Evolutionary conservation across 1,140 invertebrate genomes (phyloP).

Genomic region (Anastatus disparis): DNA sequence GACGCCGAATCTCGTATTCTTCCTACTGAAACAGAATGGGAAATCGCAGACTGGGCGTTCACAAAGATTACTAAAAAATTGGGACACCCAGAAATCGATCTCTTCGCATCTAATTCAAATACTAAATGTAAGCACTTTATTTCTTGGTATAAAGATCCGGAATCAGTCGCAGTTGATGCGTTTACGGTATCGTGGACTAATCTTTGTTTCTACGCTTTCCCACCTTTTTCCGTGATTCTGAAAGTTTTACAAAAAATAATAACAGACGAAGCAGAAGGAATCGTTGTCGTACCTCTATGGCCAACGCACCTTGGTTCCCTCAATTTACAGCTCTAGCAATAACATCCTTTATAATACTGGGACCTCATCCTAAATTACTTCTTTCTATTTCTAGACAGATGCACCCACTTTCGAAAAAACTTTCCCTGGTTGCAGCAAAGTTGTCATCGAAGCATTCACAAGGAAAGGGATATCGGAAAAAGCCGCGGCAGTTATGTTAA

Average conservation of each 20-base stretch:
- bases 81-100: constrained; percentile 37
- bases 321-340: background rate
- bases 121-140: constrained; percentile 37
- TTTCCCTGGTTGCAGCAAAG: constrained; percentile 45
- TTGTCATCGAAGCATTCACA: constrained; percentile 26
- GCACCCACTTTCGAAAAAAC: constrained; percentile 42
- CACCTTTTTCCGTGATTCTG: constrained; percentile 19
- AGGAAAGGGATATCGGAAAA: constrained; percentile 6
- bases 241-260: constrained; percentile 25
- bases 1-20: constrained; percentile 41
- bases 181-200: background rate
- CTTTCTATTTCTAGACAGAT: constrained; percentile 43
- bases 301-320: constrained; percentile 30
- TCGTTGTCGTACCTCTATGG: constrained; percentile 22
- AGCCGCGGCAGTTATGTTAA: background rate
- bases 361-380: constrained; percentile 42
- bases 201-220: constrained; percentile 6
- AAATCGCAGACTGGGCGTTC: constrained; percentile 10
- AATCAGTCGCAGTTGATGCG: too few relatives aligned
- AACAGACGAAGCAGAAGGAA: constrained; percentile 6
- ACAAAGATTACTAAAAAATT: constrained; percentile 41
- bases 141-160: background rate
- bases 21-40: constrained; percentile 43
- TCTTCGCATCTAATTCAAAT: constrained; percentile 43
- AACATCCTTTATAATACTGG: constrained; percentile 6